These are phyloP conservation scores for Epinotia ramella DNA, from an alignment of 2,888 invertebrate genomes.

Conservation along the genomic window DNA sequence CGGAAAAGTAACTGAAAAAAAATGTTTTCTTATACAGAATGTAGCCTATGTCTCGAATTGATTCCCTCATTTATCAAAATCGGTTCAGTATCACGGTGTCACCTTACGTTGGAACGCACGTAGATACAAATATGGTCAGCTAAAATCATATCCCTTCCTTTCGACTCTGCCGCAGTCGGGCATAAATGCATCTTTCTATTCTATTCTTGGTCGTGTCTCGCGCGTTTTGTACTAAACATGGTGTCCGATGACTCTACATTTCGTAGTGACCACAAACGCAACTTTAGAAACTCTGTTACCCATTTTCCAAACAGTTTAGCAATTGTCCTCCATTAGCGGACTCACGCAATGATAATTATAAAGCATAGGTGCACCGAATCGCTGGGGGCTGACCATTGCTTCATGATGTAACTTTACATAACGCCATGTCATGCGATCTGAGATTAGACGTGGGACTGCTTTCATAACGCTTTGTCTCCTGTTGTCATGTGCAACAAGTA, in stretches of 20 bases:
- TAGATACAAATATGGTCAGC: too few relatives aligned
- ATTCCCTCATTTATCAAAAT: too few relatives aligned
- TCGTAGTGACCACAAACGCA: too few relatives aligned
- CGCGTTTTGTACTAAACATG: background rate
- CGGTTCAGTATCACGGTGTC: too few relatives aligned
- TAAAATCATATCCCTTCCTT: too few relatives aligned
- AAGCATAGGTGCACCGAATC: constrained; percentile 47
- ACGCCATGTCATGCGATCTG: constrained; percentile 60
- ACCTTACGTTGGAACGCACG: too few relatives aligned
- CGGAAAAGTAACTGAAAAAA: too few relatives aligned
- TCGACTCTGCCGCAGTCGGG: too few relatives aligned
- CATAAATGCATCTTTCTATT: too few relatives aligned
- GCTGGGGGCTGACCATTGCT: constrained; percentile 54
- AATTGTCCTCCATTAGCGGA: constrained; percentile 30
- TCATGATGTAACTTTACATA: constrained; percentile 69
- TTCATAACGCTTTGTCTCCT: constrained; percentile 56
- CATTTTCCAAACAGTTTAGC: constrained; percentile 29
- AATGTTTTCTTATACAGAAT: too few relatives aligned
- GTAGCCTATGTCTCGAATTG: too few relatives aligned
- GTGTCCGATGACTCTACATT: background rate
- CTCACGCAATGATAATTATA: constrained; percentile 46
- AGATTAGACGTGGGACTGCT: constrained; percentile 72
- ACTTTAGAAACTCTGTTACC: background rate
- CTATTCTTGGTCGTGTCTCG: too few relatives aligned
- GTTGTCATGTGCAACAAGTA: background rate